Conservation (phyloP, 2,113 vertebrate species). For the Nestor notabilis region DNA sequence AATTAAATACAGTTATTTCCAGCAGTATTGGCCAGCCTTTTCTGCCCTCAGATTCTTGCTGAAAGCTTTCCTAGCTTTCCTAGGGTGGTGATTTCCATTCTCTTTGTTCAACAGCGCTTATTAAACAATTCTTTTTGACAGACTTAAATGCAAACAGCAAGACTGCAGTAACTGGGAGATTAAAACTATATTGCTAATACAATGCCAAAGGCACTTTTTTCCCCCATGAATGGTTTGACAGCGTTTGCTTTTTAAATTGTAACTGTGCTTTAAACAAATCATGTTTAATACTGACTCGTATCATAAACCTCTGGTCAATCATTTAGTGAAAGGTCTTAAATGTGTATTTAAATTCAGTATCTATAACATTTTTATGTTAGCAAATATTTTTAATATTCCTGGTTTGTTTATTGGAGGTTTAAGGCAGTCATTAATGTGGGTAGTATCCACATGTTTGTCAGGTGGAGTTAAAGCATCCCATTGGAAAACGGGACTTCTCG, state of each 20-base stretch:
- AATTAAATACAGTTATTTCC: not conserved
- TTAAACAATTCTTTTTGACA: slow-evolving; percentile 49
- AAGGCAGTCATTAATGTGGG: not conserved
- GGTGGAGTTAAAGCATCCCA: not conserved
- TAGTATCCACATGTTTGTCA: not conserved
- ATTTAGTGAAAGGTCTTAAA: slow-evolving; percentile 9
- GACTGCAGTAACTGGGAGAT: slow-evolving; percentile 25
- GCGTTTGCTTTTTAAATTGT: not conserved
- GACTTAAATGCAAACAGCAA: slow-evolving; percentile 53
- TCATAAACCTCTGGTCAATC: slow-evolving; percentile 11
- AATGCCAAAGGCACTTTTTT: not conserved
- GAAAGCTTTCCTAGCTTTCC: slow-evolving; percentile 12
- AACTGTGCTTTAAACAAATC: slow-evolving; percentile 23
- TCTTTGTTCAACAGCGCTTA: slow-evolving; percentile 35
- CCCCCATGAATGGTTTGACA: not conserved
- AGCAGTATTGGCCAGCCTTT: not conserved
- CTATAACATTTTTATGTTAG: not conserved
- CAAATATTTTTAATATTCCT: slow-evolving; percentile 10
- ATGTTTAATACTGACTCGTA: slow-evolving; percentile 5
- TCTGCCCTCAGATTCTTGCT: not conserved
- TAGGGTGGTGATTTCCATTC: slow-evolving; percentile 29
- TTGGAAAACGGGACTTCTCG: not conserved
- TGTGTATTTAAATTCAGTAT: not conserved
- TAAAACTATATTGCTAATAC: slow-evolving; percentile 43
- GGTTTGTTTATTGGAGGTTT: not conserved